Evolutionary conservation across 2,888 invertebrate genomes (phyloP).

Genomic region (Morpho deidamia): DNA sequence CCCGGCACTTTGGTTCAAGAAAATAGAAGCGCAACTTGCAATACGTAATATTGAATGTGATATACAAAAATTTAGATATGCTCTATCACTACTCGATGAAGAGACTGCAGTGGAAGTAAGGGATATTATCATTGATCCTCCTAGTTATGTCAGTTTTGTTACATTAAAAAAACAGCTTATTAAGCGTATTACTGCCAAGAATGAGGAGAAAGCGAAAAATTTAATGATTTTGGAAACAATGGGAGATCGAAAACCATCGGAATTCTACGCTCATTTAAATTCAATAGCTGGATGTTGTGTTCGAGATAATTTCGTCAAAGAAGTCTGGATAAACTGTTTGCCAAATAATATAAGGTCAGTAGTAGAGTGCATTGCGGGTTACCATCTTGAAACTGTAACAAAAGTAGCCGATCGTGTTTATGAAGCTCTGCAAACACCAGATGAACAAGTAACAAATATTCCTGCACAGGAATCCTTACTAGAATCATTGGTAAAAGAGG

Average conservation of each 20-base stretch:
- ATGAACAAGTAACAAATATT: neutral
- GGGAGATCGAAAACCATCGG: neutral
- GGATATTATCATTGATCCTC: slow-evolving; percentile 1
- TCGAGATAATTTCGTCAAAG: neutral
- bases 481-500: slow-evolving; percentile 1
- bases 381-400: neutral
- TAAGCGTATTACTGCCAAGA: neutral
- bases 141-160: neutral
- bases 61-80: neutral
- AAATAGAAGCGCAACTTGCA: slow-evolving; percentile 4
- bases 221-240: neutral
- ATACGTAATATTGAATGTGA: neutral
- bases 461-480: neutral
- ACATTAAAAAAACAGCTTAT: neutral
- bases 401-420: slow-evolving; percentile 1
- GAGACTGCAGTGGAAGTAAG: slow-evolving; percentile 4
- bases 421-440: neutral
- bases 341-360: slow-evolving; percentile 4
- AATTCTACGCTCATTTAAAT: neutral
- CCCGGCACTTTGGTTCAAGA: slow-evolving; percentile 3
- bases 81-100: slow-evolving; percentile 4
- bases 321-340: neutral
- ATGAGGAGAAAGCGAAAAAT: slow-evolving; percentile 3
- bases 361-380: neutral
- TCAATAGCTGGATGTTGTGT: neutral